Conservation (phyloP, 2,797 vertebrate species). For the Macropodus opercularis region DNA sequence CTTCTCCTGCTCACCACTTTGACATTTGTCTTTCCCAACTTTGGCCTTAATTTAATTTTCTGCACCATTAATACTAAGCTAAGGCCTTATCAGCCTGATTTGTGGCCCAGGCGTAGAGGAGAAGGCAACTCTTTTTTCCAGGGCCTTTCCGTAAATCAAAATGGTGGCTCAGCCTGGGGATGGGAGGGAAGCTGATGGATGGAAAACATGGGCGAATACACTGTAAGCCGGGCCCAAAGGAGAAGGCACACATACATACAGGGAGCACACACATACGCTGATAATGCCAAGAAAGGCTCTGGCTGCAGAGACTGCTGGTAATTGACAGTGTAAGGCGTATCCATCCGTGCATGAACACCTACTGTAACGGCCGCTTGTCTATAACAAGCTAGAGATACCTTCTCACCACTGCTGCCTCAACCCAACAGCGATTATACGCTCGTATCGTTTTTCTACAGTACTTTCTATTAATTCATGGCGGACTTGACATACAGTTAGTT, state of each 20-base stretch:
- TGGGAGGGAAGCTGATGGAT: constrained; percentile 42
- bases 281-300: constrained; percentile 31
- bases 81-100: constrained; percentile 49
- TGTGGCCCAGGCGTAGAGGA: constrained; percentile 31
- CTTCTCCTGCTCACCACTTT: constrained; percentile 10
- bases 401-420: not conserved
- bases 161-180: constrained; percentile 29
- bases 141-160: constrained; percentile 53
- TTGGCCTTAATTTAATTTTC: constrained; percentile 64
- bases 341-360: constrained; percentile 22
- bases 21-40: constrained; percentile 37
- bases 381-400: constrained; percentile 1
- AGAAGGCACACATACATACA: constrained; percentile 2
- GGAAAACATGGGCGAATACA: constrained; percentile 34
- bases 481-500: too few relatives aligned
- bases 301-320: constrained; percentile 30
- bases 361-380: constrained; percentile 24
- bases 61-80: constrained; percentile 62
- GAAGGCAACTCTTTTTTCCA: constrained; percentile 23
- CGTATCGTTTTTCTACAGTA: too few relatives aligned
- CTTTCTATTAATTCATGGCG: too few relatives aligned
- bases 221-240: constrained; percentile 31
- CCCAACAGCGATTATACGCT: not conserved
- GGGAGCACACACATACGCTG: constrained; percentile 6
- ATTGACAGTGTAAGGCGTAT: constrained; percentile 43